A percentile compares a stretch with the other conserved stretches of the same genome.
Conservation (phyloP, 2,113 vertebrate genomes). For the Erythrocercus mccallii region DNA sequence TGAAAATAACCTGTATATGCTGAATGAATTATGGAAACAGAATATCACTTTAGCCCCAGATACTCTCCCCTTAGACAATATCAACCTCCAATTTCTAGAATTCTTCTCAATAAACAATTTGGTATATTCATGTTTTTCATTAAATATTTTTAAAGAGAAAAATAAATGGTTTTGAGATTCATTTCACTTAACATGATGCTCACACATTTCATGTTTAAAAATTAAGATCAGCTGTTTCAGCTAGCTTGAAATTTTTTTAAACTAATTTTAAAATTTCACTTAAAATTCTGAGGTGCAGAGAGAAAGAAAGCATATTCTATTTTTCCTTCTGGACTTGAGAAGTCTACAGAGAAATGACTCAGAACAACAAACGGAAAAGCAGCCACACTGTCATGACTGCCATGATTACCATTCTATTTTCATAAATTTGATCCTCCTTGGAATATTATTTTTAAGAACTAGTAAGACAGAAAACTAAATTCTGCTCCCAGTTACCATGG, state of each 20-base stretch:
- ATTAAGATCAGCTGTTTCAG: background rate
- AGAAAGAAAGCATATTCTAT: background rate
- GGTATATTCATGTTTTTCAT: background rate
- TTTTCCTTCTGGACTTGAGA: constrained; percentile 6
- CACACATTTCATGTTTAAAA: background rate
- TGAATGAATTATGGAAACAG: background rate
- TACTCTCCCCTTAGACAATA: background rate
- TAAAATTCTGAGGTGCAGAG: background rate
- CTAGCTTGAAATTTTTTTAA: background rate
- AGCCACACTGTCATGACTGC: constrained; percentile 56
- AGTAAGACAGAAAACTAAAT: constrained; percentile 24
- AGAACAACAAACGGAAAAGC: constrained; percentile 51
- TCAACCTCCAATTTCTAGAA: background rate
- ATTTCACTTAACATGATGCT: background rate
- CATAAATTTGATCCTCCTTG: constrained; percentile 36
- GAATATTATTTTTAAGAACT: constrained; percentile 47
- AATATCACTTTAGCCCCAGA: background rate
- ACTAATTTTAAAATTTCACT: background rate
- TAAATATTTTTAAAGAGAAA: background rate
- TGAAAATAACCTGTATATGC: fast-evolving
- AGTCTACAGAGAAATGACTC: constrained; percentile 52
- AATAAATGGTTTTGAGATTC: background rate
- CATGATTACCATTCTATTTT: constrained; percentile 45
- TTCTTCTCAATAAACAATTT: background rate
- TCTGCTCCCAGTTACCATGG: background rate